phyloP scores from a whole-genome alignment of 2,888 invertebrate genomes.

The Synanthedon myopaeformis region DNA sequence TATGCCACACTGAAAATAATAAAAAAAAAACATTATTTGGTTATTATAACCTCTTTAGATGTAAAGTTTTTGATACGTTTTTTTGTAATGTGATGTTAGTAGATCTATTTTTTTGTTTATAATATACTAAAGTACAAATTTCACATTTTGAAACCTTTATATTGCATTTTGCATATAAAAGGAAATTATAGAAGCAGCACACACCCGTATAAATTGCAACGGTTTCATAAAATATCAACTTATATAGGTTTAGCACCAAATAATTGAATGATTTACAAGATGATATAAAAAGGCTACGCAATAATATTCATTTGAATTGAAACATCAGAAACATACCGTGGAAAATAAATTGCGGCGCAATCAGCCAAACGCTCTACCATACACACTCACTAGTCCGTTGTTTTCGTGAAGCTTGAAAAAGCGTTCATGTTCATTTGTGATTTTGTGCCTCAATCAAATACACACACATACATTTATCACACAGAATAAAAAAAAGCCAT shows the following conservation, averaged over 20 bases:
- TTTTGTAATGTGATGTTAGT: neutral
- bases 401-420: conserved; percentile 69
- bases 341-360: conserved; percentile 72
- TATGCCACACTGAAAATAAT: conserved; percentile 62
- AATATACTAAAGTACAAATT: no score
- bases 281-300: conserved; percentile 6
- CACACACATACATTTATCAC: no score
- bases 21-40: conserved; percentile 31
- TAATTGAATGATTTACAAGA: neutral
- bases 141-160: neutral
- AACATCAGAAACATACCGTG: conserved; percentile 41
- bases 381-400: conserved; percentile 68
- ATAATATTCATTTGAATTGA: conserved; percentile 3
- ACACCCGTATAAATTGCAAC: conserved; percentile 33
- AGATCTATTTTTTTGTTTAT: no score
- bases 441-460: no score
- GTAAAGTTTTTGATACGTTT: neutral
- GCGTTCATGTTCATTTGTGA: conserved; percentile 19
- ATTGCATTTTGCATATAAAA: conserved; percentile 9
- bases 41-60: conserved; percentile 39
- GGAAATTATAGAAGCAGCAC: conserved; percentile 26
- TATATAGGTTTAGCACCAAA: neutral
- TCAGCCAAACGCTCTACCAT: conserved; percentile 73
- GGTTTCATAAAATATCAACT: conserved; percentile 15
- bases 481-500: no score